phyloP scores from a whole-genome alignment of 2,888 invertebrate species.

The Ophonus ardosiacus region DNA sequence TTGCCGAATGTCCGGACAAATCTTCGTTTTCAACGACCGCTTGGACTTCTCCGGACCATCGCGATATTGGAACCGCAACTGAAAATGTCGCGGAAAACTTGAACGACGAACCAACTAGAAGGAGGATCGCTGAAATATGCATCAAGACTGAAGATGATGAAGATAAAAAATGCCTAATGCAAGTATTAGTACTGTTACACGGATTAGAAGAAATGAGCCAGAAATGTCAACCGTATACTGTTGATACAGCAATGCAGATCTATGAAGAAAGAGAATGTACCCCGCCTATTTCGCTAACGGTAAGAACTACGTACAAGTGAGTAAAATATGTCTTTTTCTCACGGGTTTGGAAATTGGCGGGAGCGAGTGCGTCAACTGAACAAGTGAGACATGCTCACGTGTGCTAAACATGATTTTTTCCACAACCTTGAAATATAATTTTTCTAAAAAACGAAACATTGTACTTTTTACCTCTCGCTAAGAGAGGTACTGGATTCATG shows the following conservation, averaged over 20 bases:
- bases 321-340: too few species aligned
- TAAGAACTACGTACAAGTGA: too few species aligned
- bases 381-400: too few species aligned
- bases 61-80: background rate
- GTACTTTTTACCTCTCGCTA: too few species aligned
- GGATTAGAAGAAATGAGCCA: conserved; percentile 76
- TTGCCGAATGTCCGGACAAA: conserved; percentile 81
- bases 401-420: too few species aligned
- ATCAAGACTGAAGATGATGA: conserved; percentile 74
- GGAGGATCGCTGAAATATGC: conserved; percentile 70
- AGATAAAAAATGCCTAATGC: conserved; percentile 81
- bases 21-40: conserved; percentile 42
- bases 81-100: conserved; percentile 68
- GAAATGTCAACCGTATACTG: conserved; percentile 58
- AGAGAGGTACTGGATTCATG: too few species aligned
- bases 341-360: too few species aligned
- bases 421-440: too few species aligned
- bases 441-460: too few species aligned
- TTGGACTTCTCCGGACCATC: background rate
- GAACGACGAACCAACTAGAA: conserved; percentile 71
- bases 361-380: too few species aligned
- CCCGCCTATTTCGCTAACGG: conserved; percentile 5
- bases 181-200: conserved; percentile 80
- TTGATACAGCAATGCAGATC: conserved; percentile 13
- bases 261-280: conserved; percentile 25